Evolutionary conservation across 2,797 vertebrate species (phyloP), one percentile per base, ranked within the genome.

Genomic region (Champsocephalus esox): DNA sequence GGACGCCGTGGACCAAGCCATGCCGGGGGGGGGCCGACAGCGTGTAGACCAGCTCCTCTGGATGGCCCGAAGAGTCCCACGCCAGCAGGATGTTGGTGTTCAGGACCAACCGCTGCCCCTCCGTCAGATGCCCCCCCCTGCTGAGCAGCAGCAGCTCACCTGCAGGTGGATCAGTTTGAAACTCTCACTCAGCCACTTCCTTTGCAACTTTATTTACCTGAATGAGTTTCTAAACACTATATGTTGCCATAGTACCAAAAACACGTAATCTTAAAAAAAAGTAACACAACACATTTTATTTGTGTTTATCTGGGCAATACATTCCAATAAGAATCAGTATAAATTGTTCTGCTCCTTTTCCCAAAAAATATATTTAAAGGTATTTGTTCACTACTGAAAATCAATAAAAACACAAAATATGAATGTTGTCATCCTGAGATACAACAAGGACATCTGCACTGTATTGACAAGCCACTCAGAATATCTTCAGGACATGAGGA

Each of bases 81-180:
- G 96, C 97, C 95, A 95, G 92, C 92, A 97, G 96, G 94, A 96
- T 84, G 95, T 98, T 96, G 79, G 98, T 98, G 92, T 90, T 97
- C 89, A 99, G 96, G 94, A 97, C 95, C 85, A 97, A 94, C 84
- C 96, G 95, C 94, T 97, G 94, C 78, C 97, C 98, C 94, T 97
- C 96, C 90, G 85, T 94, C 94, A 99, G 94, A 85, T 84, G 95
- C 93, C 97, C 95, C 55, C 95, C 92, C 91, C 93, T 96, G 92
- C 93, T 94, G 91, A 94, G 91, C 85, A 99, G 94, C 91, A 93
- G 92, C 77, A 98, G 92, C 90, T 97, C 95, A 90, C 96, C 97
- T 97, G 77, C 48, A 32, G 52, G 11, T 11, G 2, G 56, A 38
- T 38, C 34, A 38, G 34, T 38, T 38, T 38, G 34, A 38, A 38